Percentiles rank a stretch among this genome's conserved stretches.
Evolutionary conservation across 1,140 invertebrate species (phyloP).

Genomic region (Drosophila tropicalis): DNA sequence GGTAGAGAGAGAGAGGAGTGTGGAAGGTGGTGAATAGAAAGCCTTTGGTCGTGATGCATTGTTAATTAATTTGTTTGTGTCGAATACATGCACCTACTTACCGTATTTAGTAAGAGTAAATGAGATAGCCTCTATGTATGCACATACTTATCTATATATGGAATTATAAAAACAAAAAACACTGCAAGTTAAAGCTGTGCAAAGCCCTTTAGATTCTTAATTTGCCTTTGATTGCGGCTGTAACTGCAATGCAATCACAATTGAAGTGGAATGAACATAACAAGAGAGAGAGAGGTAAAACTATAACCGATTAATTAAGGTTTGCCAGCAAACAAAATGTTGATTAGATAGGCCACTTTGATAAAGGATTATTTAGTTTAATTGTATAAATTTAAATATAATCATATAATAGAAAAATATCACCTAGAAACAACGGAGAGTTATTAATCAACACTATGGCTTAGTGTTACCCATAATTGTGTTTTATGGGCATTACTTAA

Average conservation of each 20-base stretch:
- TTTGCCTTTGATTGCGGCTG: conserved; percentile 41
- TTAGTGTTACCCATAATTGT: no score
- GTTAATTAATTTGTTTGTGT: conserved; percentile 77
- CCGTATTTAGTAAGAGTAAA: conserved; percentile 28
- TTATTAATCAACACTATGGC: not conserved
- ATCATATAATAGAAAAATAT: not conserved
- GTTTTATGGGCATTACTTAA: no score
- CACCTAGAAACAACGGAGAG: not conserved
- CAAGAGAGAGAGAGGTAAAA: conserved; percentile 31
- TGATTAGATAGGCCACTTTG: not conserved
- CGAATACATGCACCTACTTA: conserved; percentile 45
- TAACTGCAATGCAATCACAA: conserved; percentile 27
- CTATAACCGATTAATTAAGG: not conserved
- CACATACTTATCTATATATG: not conserved
- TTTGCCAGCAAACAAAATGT: conserved; percentile 1
- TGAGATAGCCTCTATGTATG: conserved; percentile 20
- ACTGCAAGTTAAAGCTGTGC: conserved; percentile 41
- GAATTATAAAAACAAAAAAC: not conserved
- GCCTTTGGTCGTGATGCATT: conserved; percentile 56
- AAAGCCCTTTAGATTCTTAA: conserved; percentile 46
- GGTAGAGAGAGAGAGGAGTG: not conserved
- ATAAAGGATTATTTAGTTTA: not conserved
- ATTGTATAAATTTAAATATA: not conserved
- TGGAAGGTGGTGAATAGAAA: not conserved
- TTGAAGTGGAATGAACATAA: not conserved